Percentiles rank a stretch among this genome's conserved stretches.
Evolutionary conservation across 2,113 vertebrate genomes (phyloP).

Genomic region (Ammodytes marinus): DNA sequence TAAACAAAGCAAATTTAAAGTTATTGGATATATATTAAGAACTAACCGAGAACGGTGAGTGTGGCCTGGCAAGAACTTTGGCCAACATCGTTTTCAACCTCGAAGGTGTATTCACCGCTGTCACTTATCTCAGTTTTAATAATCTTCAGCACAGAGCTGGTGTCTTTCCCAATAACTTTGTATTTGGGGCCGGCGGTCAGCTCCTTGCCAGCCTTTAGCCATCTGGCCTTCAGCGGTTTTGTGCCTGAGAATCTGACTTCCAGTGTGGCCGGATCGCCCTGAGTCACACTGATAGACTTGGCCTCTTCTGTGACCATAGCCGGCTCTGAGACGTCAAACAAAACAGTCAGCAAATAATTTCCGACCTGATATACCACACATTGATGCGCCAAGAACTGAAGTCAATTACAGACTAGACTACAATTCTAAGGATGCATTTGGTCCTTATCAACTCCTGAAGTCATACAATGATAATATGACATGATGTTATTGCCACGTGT

Average conservation of each 20-base stretch:
- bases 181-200: constrained; percentile 89
- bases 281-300: constrained; percentile 96
- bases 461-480: background rate
- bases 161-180: constrained; percentile 92
- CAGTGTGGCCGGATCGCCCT: constrained; percentile 95
- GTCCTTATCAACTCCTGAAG: constrained; percentile 1
- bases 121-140: constrained; percentile 91
- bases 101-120: constrained; percentile 92
- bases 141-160: constrained; percentile 92
- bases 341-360: constrained; percentile 39
- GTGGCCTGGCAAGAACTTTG: constrained; percentile 91
- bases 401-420: background rate
- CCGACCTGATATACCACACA: background rate
- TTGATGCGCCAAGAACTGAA: background rate
- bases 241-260: constrained; percentile 96
- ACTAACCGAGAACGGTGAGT: constrained; percentile 94
- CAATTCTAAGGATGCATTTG: background rate
- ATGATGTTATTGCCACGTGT: background rate
- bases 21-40: constrained; percentile 11
- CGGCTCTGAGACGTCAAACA: constrained; percentile 89
- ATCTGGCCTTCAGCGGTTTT: constrained; percentile 91
- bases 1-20: background rate
- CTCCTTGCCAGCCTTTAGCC: constrained; percentile 93
- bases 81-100: constrained; percentile 95
- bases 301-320: constrained; percentile 93